These are phyloP conservation scores for Drosophila cardini DNA, from an alignment of 1,140 invertebrate genomes.

Conservation along the genomic window DNA sequence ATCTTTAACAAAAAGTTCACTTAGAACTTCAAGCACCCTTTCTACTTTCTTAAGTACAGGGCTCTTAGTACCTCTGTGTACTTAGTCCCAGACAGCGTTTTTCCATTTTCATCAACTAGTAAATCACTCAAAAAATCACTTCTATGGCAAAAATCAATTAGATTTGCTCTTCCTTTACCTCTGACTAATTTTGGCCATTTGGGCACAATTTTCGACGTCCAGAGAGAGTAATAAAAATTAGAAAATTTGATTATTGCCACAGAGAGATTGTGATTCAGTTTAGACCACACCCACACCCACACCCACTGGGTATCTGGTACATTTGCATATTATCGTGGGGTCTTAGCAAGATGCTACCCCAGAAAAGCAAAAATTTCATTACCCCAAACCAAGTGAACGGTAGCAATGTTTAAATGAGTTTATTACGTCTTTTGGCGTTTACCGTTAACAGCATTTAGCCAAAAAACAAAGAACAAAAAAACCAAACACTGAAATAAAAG, in stretches of 20 bases:
- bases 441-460: conserved; percentile 75
- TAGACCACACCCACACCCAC: conserved; percentile 13
- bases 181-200: not conserved
- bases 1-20: too few species aligned
- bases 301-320: conserved; percentile 39
- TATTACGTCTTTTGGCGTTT: conserved; percentile 79
- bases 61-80: not conserved
- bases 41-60: not conserved
- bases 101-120: conserved; percentile 20
- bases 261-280: conserved; percentile 58
- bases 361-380: conserved; percentile 69
- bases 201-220: conserved; percentile 18
- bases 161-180: conserved; percentile 41
- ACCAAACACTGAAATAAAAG: conserved; percentile 34
- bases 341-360: conserved; percentile 58
- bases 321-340: conserved; percentile 79
- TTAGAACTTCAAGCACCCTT: conserved; percentile 6
- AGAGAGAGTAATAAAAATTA: conserved; percentile 81
- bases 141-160: conserved; percentile 76
- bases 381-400: conserved; percentile 61
- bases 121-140: conserved; percentile 52
- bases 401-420: conserved; percentile 81
- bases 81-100: not conserved
- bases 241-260: conserved; percentile 84
- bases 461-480: conserved; percentile 28